A percentile compares a stretch with the other conserved stretches of the same genome.
These are phyloP conservation scores for Condylura cristata DNA, from an alignment of 2,113 vertebrate species.

Conservation along the genomic window DNA sequence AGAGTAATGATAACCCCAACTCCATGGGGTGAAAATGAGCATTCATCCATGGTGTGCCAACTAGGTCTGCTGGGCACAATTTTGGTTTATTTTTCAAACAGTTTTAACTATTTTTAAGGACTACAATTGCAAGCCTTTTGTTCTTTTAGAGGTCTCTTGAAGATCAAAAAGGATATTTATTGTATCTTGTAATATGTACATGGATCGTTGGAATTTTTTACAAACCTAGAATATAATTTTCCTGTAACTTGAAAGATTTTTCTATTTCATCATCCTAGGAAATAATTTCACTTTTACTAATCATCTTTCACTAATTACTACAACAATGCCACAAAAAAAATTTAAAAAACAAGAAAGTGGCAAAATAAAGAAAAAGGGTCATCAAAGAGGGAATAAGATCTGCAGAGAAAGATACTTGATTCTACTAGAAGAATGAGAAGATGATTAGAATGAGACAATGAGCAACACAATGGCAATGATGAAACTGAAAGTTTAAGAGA, in stretches of 20 bases:
- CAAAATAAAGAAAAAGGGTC: background rate
- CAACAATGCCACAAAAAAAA: background rate
- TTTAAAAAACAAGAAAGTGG: constrained; percentile 24
- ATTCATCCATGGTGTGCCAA: background rate
- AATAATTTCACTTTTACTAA: background rate
- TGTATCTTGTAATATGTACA: background rate
- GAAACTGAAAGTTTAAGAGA: background rate
- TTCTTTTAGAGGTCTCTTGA: constrained; percentile 18
- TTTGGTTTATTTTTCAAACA: background rate
- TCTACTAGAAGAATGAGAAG: background rate
- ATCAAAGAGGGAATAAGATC: background rate
- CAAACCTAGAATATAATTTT: background rate
- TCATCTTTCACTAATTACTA: constrained; percentile 6
- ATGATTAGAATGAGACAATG: background rate
- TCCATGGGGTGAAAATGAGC: background rate
- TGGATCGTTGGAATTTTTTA: background rate
- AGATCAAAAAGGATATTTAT: constrained; percentile 11
- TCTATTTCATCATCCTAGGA: background rate
- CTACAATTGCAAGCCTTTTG: background rate
- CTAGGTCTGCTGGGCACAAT: background rate
- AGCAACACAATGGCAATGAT: background rate
- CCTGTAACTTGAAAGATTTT: background rate
- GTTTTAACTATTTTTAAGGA: constrained; percentile 36
- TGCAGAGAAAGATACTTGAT: background rate
- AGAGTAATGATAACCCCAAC: background rate